Base-by-base conservation (phyloP, 2,113 vertebrate genomes). In the Coregonus clupeaformis region DNA sequence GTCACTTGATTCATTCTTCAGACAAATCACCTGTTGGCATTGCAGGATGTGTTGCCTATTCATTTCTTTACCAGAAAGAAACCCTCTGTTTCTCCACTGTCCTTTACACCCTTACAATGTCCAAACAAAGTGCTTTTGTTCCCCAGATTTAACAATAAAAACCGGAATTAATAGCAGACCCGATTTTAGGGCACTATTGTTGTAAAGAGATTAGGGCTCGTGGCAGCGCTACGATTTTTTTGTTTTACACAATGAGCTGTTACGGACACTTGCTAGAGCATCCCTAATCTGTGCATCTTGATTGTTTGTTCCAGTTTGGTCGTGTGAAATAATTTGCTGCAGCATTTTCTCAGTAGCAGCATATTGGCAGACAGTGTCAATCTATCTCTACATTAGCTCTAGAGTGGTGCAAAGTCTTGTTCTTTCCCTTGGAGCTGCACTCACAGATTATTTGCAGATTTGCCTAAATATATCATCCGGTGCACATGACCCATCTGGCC, bases 181-280 rank as follows among this genome's bases (percentile, higher is more conserved):
- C 73, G 73, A 79, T 85, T 73, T 79, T 77, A 74, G 30, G 68
- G 68, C 36, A 69, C 83, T 84, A 78, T 84, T 71, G 36, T 45
- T 45, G 2, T 86, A 89, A 90, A 75, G 5, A 84, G 82, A 91
- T 92, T 90, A 85, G 27, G n/a, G 5, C 59, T 42, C 30, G 52
- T 67, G 30, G 68, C 52, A 73, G 79, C 71, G 1, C 49, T 72
- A 80, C 55, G 22, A n/a, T 57, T 75, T 78, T 67, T 68, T 75
- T 29, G 65, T 27, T 52, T 60, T 60, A 60, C 57, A 7, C 57
- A 13, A 55, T 66, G 62, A 32, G 29, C 32, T 20, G 25, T 25
- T n/a, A 65, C 80, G 66, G 6, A 77, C 71, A 60, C 25, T 24
- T 55, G n/a, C 57, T 20, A 47, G 45, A 63, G 69, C 45, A 57